These are phyloP conservation scores for Leptosomus discolor DNA, from an alignment of 2,113 vertebrate genomes.

Conservation along the genomic window DNA sequence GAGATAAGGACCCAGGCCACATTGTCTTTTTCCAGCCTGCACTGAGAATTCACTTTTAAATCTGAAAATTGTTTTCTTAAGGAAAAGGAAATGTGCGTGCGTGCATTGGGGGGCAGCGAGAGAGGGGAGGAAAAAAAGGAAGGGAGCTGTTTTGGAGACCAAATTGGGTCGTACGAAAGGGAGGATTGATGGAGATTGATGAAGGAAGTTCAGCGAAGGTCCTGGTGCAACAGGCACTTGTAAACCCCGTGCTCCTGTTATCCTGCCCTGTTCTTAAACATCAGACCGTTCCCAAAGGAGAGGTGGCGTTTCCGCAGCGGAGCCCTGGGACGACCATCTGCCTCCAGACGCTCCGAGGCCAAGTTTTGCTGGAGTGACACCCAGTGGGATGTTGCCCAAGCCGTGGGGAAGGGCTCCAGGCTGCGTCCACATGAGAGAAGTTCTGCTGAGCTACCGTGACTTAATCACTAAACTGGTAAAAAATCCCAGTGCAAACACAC, in stretches of 20 bases:
- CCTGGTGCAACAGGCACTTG: neutral
- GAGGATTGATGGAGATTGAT: constrained; percentile 37
- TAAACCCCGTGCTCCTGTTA: neutral
- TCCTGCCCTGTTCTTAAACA: neutral
- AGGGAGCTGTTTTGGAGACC: constrained; percentile 8
- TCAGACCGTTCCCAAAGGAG: neutral
- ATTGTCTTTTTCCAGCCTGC: constrained; percentile 35
- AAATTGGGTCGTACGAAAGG: neutral
- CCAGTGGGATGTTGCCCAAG: neutral
- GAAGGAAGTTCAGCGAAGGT: neutral
- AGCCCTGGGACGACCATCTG: neutral
- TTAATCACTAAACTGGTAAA: neutral
- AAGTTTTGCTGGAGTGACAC: neutral
- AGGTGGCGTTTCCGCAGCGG: neutral
- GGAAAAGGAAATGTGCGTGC: constrained; percentile 50
- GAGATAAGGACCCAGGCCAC: constrained; percentile 45
- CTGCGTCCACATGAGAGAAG: neutral
- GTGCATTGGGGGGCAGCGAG: neutral
- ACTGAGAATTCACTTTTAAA: constrained; percentile 2
- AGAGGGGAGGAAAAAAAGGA: neutral
- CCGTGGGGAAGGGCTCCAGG: neutral
- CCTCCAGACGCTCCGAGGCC: neutral
- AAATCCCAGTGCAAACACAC: neutral
- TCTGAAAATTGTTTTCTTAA: constrained; percentile 49
- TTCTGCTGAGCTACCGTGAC: accelerated